Evolutionary conservation across 2,888 invertebrate species (phyloP).

Genomic region (Epirrita christyi): DNA sequence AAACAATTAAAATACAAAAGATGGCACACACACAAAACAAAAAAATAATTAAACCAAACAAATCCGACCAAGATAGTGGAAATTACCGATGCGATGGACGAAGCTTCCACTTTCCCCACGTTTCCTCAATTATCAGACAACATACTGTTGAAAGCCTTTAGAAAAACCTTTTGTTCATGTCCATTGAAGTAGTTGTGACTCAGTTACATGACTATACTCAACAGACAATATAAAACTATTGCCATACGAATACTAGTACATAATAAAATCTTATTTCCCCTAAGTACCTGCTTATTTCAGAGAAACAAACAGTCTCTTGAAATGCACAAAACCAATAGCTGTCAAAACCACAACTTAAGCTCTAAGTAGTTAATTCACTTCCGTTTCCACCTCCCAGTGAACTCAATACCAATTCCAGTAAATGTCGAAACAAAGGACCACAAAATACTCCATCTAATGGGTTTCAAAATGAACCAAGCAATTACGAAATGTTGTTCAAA

Average conservation of each 20-base stretch:
- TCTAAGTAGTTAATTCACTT: neutral
- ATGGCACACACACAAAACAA: no score
- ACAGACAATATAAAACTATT: no score
- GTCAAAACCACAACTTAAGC: neutral
- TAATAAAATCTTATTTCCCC: neutral
- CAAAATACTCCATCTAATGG: neutral
- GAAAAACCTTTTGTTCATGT: no score
- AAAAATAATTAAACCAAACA: no score
- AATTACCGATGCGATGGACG: no score
- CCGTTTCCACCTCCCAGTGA: neutral
- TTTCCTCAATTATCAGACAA: no score
- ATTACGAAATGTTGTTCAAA: neutral
- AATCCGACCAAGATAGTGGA: no score
- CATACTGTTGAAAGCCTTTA: no score
- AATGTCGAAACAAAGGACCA: constrained; percentile 1
- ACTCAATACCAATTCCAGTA: neutral
- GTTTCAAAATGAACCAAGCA: neutral
- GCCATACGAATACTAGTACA: neutral
- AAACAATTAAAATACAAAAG: no score
- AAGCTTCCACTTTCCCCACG: no score
- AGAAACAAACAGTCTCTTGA: neutral
- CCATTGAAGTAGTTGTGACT: no score
- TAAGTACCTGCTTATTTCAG: neutral
- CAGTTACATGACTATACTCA: no score
- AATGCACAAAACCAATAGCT: neutral